Evolutionary conservation across 2,888 invertebrate genomes (phyloP), one percentile per base, ranked within the genome.

Genomic region (Acanthococcus lagerstroemiae): DNA sequence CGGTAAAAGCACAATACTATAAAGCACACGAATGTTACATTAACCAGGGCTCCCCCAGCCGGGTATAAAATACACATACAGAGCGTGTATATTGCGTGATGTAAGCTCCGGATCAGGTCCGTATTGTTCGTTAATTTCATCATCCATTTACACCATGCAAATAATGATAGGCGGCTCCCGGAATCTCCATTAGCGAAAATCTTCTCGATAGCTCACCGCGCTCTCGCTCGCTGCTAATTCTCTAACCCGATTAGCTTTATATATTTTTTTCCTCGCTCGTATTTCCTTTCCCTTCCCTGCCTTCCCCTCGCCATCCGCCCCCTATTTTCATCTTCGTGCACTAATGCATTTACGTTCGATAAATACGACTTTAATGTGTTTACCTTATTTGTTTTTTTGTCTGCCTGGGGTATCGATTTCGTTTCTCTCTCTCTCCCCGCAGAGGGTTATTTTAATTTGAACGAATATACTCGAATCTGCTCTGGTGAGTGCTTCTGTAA

Each of bases 101-200:
- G 52, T 63, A 44, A 63, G 63, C 63, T 54, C 7, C 63, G 54
- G 63, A 63, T 63, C 52, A 63, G 63, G 22, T 26, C 54, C 61
- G 52, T 54, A 63, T 63, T 63, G 63, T 63, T 63, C 63, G 63
- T 63, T 63, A 63, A 63, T 63, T 63, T 63, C 63, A 63, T 63
- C 63, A 63, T 54, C 52, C 54, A 63, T 63, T 63, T 63, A 63
- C 63, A 63, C 63, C 63, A 63, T 63, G 63, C 63, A 63, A 63
- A 63, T 61, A 61, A 61, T 63, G 63, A 63, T 63, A 63, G 63
- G 63, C 63, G 54, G 54, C 63, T 63, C 3, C 44, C 22, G 37
- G 21, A 50, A 44, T 63, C 63, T 63, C 63, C 63, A 63, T 63
- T 63, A 63, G 52, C 22, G 44, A 54, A 50, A 61, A 50, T 61